These are phyloP conservation scores for Calidris pugnax DNA, from an alignment of 2,113 vertebrate species.

Conservation along the genomic window DNA sequence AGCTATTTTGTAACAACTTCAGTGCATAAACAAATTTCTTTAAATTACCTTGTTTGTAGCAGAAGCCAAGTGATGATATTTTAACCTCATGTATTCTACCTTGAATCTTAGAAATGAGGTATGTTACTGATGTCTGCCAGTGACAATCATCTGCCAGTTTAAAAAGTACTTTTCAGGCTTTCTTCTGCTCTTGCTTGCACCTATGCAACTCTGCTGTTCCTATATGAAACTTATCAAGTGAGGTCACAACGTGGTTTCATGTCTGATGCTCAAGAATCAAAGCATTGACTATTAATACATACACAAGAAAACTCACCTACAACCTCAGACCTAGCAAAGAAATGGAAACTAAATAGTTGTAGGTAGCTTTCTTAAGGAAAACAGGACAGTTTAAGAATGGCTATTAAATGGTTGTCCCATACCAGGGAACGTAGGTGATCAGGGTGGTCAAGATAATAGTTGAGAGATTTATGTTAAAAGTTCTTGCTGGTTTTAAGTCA, in stretches of 20 bases:
- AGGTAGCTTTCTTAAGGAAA: not conserved
- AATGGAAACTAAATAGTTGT: not conserved
- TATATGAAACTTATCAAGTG: not conserved
- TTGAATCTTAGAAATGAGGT: not conserved
- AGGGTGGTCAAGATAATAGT: not conserved
- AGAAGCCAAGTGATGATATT: not conserved
- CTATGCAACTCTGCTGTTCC: not conserved
- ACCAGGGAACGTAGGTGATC: not conserved
- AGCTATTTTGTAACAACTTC: not conserved
- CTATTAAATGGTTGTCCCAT: not conserved
- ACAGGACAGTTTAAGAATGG: not conserved
- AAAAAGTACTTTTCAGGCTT: not conserved
- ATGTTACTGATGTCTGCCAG: not conserved
- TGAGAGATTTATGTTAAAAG: not conserved
- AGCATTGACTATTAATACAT: not conserved
- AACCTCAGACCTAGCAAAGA: not conserved
- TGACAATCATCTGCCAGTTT: not conserved
- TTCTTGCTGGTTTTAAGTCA: not conserved
- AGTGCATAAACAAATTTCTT: not conserved
- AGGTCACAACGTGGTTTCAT: not conserved
- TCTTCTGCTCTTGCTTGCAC: not conserved
- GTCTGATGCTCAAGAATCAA: not conserved
- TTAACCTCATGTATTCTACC: not conserved
- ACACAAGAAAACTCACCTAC: not conserved
- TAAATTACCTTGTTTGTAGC: not conserved